Percentiles rank a stretch among this genome's conserved stretches.
Conservation (phyloP, 2,113 vertebrate genomes). For the Nyctibius bracteatus region DNA sequence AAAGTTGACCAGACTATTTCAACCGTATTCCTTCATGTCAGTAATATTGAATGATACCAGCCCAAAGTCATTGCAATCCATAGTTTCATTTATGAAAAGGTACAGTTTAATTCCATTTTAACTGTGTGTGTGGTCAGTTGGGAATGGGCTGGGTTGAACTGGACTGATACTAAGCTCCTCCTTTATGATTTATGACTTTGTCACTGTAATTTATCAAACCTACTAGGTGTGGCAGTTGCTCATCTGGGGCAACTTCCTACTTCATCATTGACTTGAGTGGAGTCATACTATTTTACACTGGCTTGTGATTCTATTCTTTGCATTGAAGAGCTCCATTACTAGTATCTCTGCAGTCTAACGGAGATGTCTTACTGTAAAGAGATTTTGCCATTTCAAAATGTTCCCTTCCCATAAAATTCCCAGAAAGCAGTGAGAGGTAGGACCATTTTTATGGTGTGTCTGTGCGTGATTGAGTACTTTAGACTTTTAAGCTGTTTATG, state of each 20-base stretch:
- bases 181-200: background rate
- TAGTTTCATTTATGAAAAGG: background rate
- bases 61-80: conserved; percentile 28
- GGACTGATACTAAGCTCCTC: background rate
- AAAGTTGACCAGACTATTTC: conserved; percentile 23
- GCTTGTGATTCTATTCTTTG: background rate
- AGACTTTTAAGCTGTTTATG: conserved; percentile 22
- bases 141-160: conserved; percentile 22
- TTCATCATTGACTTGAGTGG: background rate
- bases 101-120: conserved; percentile 46
- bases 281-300: background rate
- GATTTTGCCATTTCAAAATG: background rate
- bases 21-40: background rate
- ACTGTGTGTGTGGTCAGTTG: conserved; percentile 1
- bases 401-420: background rate
- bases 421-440: background rate
- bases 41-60: background rate
- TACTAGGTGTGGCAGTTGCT: background rate
- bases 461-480: background rate
- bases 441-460: background rate
- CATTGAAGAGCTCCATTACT: background rate
- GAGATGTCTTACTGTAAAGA: conserved; percentile 20
- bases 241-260: background rate
- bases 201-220: background rate
- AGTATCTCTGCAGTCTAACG: background rate